Percentiles rank a stretch among this genome's conserved stretches.
Conservation (phyloP, 2,888 invertebrate genomes). For the Drosophila atroscutellata region DNA sequence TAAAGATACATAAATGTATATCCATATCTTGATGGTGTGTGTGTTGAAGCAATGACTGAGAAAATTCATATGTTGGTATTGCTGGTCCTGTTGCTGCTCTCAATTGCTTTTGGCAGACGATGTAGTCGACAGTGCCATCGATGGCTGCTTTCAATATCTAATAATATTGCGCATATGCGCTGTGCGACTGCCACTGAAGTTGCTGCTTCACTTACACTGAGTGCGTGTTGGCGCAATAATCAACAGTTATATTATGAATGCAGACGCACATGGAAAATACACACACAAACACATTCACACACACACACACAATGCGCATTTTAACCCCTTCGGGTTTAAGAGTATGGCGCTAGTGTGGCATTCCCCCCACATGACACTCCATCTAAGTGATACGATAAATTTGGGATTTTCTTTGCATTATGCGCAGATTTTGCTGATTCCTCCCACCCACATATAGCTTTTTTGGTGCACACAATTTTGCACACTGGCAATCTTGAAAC, state of each 20-base stretch:
- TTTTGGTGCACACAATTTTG: constrained; percentile 24
- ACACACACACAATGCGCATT: constrained; percentile 62
- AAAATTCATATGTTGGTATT: constrained; percentile 74
- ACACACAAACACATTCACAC: constrained; percentile 12
- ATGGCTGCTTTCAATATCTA: constrained; percentile 79
- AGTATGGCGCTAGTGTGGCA: constrained; percentile 12
- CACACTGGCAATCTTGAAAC: constrained; percentile 60
- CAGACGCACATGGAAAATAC: constrained; percentile 51
- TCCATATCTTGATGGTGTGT: constrained; percentile 40
- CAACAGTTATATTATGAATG: constrained; percentile 80
- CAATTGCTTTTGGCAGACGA: constrained; percentile 66
- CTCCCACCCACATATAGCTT: constrained; percentile 36
- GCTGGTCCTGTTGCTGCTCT: constrained; percentile 73
- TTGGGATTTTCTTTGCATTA: constrained; percentile 79
- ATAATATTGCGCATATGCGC: constrained; percentile 78
- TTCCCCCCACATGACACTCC: constrained; percentile 65
- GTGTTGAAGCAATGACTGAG: constrained; percentile 35
- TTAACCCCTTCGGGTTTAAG: constrained; percentile 64
- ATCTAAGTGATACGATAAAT: constrained; percentile 78
- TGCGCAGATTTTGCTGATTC: constrained; percentile 71
- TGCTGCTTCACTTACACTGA: constrained; percentile 65
- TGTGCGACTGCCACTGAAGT: constrained; percentile 45
- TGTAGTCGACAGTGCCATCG: constrained; percentile 52
- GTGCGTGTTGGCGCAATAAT: constrained; percentile 81
- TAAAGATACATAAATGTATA: not conserved